phyloP scores from a whole-genome alignment of 2,113 vertebrate species.

The Misgurnus mizolepis region DNA sequence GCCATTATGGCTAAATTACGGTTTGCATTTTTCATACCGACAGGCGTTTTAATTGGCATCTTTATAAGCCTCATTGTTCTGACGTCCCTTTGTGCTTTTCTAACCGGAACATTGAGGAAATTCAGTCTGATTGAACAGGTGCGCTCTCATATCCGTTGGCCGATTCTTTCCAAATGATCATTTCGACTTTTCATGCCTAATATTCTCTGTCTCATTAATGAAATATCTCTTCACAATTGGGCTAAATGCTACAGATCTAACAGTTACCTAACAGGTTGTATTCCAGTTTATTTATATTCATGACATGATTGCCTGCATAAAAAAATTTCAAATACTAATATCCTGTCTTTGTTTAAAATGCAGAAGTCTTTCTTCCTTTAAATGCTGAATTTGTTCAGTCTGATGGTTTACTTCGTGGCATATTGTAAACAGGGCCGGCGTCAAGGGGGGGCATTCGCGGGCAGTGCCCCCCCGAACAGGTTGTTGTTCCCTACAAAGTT shows the following conservation, averaged over 20 bases:
- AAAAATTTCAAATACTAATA: too few relatives aligned
- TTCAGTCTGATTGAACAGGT: constrained; percentile 35
- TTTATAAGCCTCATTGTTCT: constrained; percentile 18
- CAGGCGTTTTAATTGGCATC: constrained; percentile 38
- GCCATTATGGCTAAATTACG: neutral
- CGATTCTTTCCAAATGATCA: constrained; percentile 6
- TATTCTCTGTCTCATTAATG: constrained; percentile 7
- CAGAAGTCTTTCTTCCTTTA: too few relatives aligned
- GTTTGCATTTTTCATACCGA: constrained; percentile 18
- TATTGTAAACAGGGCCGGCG: too few relatives aligned
- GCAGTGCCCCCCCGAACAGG: too few relatives aligned
- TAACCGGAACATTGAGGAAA: constrained; percentile 28
- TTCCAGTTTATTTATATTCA: too few relatives aligned
- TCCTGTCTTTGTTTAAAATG: too few relatives aligned
- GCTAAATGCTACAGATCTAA: neutral
- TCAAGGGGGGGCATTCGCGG: too few relatives aligned
- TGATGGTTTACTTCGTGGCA: too few relatives aligned
- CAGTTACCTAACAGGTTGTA: too few relatives aligned
- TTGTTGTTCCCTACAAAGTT: too few relatives aligned
- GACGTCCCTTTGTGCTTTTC: constrained; percentile 46
- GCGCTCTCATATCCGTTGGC: constrained; percentile 27
- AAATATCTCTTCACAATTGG: neutral
- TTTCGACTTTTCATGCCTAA: constrained; percentile 25
- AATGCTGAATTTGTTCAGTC: too few relatives aligned
- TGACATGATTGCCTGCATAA: too few relatives aligned